Evolutionary conservation across 2,797 vertebrate genomes (phyloP), one percentile per base, ranked within the genome.

Genomic region (Xyrichtys novacula): DNA sequence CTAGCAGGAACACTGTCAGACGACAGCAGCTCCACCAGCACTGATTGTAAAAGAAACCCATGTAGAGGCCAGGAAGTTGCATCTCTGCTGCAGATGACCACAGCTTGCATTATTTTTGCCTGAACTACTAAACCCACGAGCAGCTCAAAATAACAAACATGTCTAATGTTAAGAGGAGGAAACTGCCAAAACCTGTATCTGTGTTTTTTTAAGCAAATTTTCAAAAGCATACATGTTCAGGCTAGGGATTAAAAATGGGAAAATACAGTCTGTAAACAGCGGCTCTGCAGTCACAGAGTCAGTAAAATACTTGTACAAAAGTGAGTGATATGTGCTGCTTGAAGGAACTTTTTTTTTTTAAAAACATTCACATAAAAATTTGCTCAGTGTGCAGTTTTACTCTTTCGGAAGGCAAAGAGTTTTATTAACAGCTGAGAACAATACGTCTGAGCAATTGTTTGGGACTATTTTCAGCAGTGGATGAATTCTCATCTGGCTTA

Each of bases 391-490:
- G 14, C 17, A 16, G 39, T 19, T 7, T 40, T n/a, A 19, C 7
- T 40, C 39, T 7, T 40, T 19, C 6, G 7, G 7, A 7, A 6
- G 9, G 6, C 9, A 19, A 40, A 40, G 1, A 2, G 17, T 40
- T 7, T 19, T 3, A 31, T 31, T 31, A 65, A 34, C 28, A 47
- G 49, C 43, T 1, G 46, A 20, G 12, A 3, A 4, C 52, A 23
- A 23, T 57, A 8, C 25, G 15, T 49, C 5, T 9, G 39, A 12
- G 32, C 32, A 22, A 60, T 50, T 59, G 19, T 39, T 29, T 19
- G 7, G 44, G n/a, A 9, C 42, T 62, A 9, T 69, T 58, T 67
- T 48, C 38, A 48, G 22, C 17, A 10, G 20, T 40, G 15, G 50
- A 25, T 55, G 54, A 16, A 61, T 40, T 5, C 22, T 42, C 28